Evolutionary conservation across 2,797 vertebrate genomes (phyloP).

Genomic region (Catostomus latipinnis): DNA sequence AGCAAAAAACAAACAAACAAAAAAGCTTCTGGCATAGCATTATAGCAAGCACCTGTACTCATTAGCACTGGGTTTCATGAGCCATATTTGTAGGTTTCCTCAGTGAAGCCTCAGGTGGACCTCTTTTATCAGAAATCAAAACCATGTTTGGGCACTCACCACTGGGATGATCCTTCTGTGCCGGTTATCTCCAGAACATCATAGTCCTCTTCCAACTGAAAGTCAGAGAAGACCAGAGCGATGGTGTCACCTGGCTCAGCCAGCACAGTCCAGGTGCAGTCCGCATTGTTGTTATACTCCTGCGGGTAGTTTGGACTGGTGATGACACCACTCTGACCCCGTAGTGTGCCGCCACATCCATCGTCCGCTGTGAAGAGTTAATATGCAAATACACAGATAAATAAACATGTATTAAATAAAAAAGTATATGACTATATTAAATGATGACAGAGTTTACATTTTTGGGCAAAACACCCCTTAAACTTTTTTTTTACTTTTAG

Average conservation of each 20-base stretch:
- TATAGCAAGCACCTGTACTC: background rate
- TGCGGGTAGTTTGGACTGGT: conserved; percentile 94
- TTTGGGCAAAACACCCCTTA: no score
- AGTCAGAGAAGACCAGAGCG: conserved; percentile 95
- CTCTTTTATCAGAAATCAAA: background rate
- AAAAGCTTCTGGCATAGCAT: background rate
- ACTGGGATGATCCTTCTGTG: conserved; percentile 94
- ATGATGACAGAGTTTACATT: no score
- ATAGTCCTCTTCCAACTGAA: conserved; percentile 96
- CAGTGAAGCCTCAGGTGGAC: conserved; percentile 14
- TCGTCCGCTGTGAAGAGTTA: conserved; percentile 85
- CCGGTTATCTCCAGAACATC: conserved; percentile 96
- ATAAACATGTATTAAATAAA: no score
- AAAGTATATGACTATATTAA: no score
- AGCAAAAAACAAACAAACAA: no score
- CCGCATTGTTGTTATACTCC: conserved; percentile 95
- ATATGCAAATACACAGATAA: conserved; percentile 24
- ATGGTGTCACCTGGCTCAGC: conserved; percentile 98
- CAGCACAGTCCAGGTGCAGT: conserved; percentile 98
- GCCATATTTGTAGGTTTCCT: background rate
- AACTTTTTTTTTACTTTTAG: no score
- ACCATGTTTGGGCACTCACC: conserved; percentile 79
- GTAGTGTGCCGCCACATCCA: conserved; percentile 93
- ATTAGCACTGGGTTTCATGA: background rate
- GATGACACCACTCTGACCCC: conserved; percentile 96